phyloP scores from a whole-genome alignment of 2,888 invertebrate species.

The Rhodophaea formosa region DNA sequence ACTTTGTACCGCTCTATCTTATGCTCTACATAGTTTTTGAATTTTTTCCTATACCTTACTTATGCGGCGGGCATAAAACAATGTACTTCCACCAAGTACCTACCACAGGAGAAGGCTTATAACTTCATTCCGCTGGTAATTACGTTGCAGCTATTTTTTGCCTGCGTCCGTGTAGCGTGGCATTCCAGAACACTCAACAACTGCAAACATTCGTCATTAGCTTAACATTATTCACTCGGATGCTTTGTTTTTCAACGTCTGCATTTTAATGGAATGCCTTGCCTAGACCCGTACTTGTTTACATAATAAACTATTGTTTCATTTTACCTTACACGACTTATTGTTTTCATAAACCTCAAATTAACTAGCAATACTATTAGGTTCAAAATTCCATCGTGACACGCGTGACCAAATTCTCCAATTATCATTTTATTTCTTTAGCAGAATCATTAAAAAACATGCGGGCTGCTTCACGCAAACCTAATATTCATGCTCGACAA shows the following conservation, averaged over 20 bases:
- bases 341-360: slow-evolving; percentile 5
- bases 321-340: background rate
- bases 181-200: slow-evolving; percentile 56
- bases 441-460: slow-evolving; percentile 28
- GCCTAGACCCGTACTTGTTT: no score
- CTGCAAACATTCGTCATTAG: slow-evolving; percentile 67
- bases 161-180: slow-evolving; percentile 37
- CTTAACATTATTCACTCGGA: slow-evolving; percentile 61
- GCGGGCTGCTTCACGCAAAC: slow-evolving; percentile 27
- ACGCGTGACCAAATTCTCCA: slow-evolving; percentile 18
- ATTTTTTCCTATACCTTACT: no score
- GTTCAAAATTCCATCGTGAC: slow-evolving; percentile 17
- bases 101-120: slow-evolving; percentile 44
- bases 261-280: slow-evolving; percentile 54
- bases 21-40: no score
- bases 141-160: slow-evolving; percentile 57
- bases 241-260: slow-evolving; percentile 62
- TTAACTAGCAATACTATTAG: background rate
- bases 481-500: slow-evolving; percentile 43
- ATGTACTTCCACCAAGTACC: background rate
- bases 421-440: slow-evolving; percentile 26
- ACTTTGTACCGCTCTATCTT: no score
- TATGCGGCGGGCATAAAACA: background rate
- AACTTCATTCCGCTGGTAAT: slow-evolving; percentile 64
- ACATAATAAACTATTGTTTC: slow-evolving; percentile 5